Percentiles rank a stretch among this genome's conserved stretches.
These are phyloP conservation scores for Leucoraja erinaceus DNA, from an alignment of 2,113 vertebrate genomes.

Conservation along the genomic window DNA sequence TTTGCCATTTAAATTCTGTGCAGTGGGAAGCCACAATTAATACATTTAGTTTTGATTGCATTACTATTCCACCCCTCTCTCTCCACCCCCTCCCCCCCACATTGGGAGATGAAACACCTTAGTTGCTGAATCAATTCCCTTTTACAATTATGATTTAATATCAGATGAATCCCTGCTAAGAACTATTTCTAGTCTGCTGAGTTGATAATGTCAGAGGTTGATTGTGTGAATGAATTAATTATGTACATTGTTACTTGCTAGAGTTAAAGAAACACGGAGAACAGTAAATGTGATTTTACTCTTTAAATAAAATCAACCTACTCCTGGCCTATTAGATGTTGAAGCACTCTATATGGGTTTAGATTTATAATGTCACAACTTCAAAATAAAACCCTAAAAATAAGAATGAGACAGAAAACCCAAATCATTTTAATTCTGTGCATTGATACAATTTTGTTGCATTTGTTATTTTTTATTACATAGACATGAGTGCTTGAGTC, in stretches of 20 bases:
- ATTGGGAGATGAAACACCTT: background rate
- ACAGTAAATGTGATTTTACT: background rate
- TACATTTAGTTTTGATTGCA: background rate
- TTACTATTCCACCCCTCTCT: background rate
- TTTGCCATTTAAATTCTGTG: background rate
- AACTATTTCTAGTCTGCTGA: background rate
- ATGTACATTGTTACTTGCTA: background rate
- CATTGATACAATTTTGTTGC: background rate
- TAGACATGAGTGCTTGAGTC: background rate
- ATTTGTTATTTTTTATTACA: background rate
- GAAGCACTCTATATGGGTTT: background rate
- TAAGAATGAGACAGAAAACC: background rate
- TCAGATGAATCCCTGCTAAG: background rate
- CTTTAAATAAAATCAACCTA: background rate
- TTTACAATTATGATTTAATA: conserved; percentile 26
- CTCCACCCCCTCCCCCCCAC: too few species aligned
- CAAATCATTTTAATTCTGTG: background rate
- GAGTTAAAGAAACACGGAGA: background rate
- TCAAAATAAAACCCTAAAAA: background rate
- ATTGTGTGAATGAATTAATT: background rate
- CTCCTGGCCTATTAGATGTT: background rate
- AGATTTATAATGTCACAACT: background rate
- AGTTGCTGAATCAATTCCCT: background rate
- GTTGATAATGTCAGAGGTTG: background rate
- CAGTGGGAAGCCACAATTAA: background rate